Base-by-base conservation (phyloP, 2,113 vertebrate genomes). In the Cariama cristata region DNA sequence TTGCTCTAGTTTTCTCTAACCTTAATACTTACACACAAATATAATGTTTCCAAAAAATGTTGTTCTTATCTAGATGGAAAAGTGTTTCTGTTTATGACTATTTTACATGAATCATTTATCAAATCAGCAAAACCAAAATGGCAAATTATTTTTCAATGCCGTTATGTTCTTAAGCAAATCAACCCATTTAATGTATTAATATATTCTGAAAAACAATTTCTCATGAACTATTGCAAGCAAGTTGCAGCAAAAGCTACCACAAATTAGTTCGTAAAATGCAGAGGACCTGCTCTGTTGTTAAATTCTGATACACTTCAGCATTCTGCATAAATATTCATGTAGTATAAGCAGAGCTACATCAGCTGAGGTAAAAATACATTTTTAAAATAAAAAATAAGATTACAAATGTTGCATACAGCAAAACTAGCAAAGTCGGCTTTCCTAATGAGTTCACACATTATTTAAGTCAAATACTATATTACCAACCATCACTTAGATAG, bases 131-230 rank as follows among this genome's bases (percentile, higher is more conserved):
- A 91, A 79, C 5, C 24, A 69, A 81, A 91, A 59, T 4, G 10
- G 59, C 26, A 66, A 59, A 93, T 82, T 26, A 69, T 66, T 90
- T 92, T 86, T 90, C 71, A 59, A 17, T 22, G 50, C 28, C 49
- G 40, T 40, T 59, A 67, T 1, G 9, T 14, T 71, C 56, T 91
- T 85, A 59, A 69, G 67, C 77, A 85, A 91, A 85, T 86, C 87
- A 91, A 84, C 19, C 9, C 7, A 2, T 82, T 87, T 82, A 47
- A 93, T 60, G 19, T 76, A 92, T 94, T 91, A 72, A 82, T 79
- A 88, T 64, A 97, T 76, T 82, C 79, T 27, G 20, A 76, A 83
- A 79, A 94, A 42, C 53, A 76, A 66, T 53, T 92, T 92, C n/a
- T 83, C 2, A 0, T 62, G 20, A 82, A 83, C n/a, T 69, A 73